Evolutionary conservation across 2,888 invertebrate genomes (phyloP).

Genomic region (Notocelia uddmanniana): DNA sequence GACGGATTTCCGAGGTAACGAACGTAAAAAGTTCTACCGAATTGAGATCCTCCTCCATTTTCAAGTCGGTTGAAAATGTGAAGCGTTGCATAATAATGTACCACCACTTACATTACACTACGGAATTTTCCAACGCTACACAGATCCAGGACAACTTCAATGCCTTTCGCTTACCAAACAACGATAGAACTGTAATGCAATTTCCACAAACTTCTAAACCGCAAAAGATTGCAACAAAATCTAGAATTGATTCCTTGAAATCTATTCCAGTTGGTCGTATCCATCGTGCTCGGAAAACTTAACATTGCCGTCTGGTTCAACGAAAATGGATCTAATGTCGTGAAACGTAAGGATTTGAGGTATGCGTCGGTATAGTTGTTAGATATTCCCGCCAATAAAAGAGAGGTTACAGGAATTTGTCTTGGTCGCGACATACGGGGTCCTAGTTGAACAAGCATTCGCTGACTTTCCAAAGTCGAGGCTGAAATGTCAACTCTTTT

Average conservation of each 20-base stretch:
- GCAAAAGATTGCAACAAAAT: conserved; percentile 46
- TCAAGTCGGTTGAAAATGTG: too few species aligned
- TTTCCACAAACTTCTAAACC: conserved; percentile 41
- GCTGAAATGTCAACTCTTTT: neutral
- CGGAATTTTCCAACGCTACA: neutral
- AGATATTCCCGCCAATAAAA: conserved; percentile 44
- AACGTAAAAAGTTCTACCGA: too few species aligned
- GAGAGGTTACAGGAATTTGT: conserved; percentile 45
- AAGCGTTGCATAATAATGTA: neutral
- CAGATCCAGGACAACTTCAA: conserved; percentile 7
- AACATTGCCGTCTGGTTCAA: neutral
- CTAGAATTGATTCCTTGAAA: conserved; percentile 45
- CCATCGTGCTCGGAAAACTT: conserved; percentile 26
- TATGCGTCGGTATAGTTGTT: conserved; percentile 11
- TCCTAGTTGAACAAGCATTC: neutral
- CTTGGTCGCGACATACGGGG: conserved; percentile 31
- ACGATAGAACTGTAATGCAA: conserved; percentile 36
- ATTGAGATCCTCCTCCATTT: too few species aligned
- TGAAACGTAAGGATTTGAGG: neutral
- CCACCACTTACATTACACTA: neutral
- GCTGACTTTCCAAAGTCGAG: neutral
- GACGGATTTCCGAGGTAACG: too few species aligned
- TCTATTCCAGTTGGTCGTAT: conserved; percentile 40
- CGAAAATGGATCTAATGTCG: conserved; percentile 16
- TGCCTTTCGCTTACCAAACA: conserved; percentile 19